phyloP scores from a whole-genome alignment of 2,113 vertebrate genomes.

The Ailuropoda melanoleuca region DNA sequence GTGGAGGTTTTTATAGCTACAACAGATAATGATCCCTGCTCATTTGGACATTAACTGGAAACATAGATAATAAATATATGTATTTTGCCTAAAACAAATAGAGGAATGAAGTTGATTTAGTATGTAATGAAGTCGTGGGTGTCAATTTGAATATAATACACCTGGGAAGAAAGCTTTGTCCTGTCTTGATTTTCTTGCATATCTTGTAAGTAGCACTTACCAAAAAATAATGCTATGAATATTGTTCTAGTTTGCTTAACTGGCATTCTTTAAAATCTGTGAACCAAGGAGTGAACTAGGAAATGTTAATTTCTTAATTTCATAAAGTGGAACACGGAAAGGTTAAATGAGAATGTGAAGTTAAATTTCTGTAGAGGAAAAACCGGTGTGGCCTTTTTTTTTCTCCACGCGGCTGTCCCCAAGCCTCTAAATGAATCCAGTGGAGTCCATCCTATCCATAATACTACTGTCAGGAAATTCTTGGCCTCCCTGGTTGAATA shows the following conservation, averaged over 20 bases:
- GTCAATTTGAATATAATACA: neutral
- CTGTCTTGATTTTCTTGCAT: neutral
- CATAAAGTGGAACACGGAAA: neutral
- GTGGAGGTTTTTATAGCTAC: neutral
- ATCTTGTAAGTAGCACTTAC: slow-evolving; percentile 32
- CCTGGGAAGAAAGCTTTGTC: neutral
- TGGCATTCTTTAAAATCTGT: neutral
- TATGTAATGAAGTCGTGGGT: neutral
- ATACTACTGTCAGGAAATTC: neutral
- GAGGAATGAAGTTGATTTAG: neutral
- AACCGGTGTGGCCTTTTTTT: neutral
- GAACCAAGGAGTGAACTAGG: neutral
- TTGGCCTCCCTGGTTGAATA: neutral
- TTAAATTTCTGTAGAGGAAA: neutral
- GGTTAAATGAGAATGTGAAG: neutral
- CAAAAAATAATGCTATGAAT: neutral
- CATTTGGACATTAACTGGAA: neutral
- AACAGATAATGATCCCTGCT: neutral
- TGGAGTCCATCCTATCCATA: neutral
- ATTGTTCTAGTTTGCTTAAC: slow-evolving; percentile 15
- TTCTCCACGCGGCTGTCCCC: neutral
- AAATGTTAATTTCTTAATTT: neutral
- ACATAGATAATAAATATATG: neutral
- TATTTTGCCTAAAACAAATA: neutral
- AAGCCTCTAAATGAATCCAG: accelerated